Evolutionary conservation across 1,140 invertebrate genomes (phyloP), one percentile per base, ranked within the genome.

Genomic region (Nymphalis io): DNA sequence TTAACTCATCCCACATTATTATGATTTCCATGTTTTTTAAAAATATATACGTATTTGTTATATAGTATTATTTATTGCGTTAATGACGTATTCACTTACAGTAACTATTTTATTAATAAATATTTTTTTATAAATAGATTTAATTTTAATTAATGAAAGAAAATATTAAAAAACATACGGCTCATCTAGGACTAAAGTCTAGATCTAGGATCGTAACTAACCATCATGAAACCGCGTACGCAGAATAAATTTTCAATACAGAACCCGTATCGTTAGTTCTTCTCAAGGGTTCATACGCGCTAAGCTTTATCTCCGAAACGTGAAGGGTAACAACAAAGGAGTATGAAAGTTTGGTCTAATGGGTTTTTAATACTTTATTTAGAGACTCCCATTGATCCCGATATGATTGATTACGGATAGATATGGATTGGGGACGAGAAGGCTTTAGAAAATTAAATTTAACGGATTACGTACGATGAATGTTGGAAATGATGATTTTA

Each of bases 161-260:
- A 33, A 8, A 33, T 33, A 33, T 8, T 1, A 33, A 33, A 33
- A 33, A 33, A 33, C 1, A 33, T 33, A 33, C 27, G 27, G 10
- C 27, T 8, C 27, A 33, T 33, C 27, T 33, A 33, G 27, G 5
- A 55, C 21, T n/a, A n/a, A 13, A 18, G 4, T 20, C 2, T 42
- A 18, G 21, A 38, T 53, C 39, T 40, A 62, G 18, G 38, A 33
- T 75, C 82, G 84, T 88, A 87, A 87, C 76, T 88, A 87, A 89
- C 85, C 81, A 83, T 82, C 80, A 87, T 75, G 80, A 70, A 69
- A 78, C 74, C 67, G 74, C 84, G 82, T 89, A 87, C 81, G 85
- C 81, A 81, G 85, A 87, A 90, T 90, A 90, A 90, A 90, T 90
- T 88, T 89, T 87, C 87, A 89, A 89, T 88, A 87, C 81, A 76